Base-by-base conservation (phyloP, 2,888 invertebrate genomes). In the Halocaridina rubra region DNA sequence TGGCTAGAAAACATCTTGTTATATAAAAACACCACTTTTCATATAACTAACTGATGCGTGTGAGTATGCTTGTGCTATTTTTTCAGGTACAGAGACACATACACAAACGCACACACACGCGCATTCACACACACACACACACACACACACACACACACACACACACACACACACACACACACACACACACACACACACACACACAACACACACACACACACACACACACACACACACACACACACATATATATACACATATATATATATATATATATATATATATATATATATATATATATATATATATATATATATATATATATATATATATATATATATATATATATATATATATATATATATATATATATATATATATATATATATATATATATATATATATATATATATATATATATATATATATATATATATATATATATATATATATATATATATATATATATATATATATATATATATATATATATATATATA, bases 271-370 rank as follows among this genome's bases (percentile, higher is more conserved):
- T 61, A 2, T 61, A 22, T 61, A 2, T 61, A 2, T 61, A 2
- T 61, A 2, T 61, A 2, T 61, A 2, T 61, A 2, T 61, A 3
- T 64, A 64, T 3, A 64, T 64, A 64, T 4, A 64, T 64, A 64
- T 64, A 64, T 39, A 39, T 39, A 39, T 39, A 39, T 39, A 39
- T 39, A 39, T 39, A 39, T 39, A 39, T 39, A 64, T 64, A 64
- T 64, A 61, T 61, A 61, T 61, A 61, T 61, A 61, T 61, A 61
- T 61, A 61, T 61, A 61, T 61, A 61, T 61, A 61, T 61, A 61
- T 61, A 61, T 61, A 61, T 61, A 61, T 61, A 61, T 61, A 61
- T 61, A 61, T 61, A 61, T 61, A 61, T 61, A 61, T 61, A 61
- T 61, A 61, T 61, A 61, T 61, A 61, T 61, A 61, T 61, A 61